Evolutionary conservation across 1,140 invertebrate species (phyloP), one percentile per base, ranked within the genome.

Genomic region (Lepidurus packardi): DNA sequence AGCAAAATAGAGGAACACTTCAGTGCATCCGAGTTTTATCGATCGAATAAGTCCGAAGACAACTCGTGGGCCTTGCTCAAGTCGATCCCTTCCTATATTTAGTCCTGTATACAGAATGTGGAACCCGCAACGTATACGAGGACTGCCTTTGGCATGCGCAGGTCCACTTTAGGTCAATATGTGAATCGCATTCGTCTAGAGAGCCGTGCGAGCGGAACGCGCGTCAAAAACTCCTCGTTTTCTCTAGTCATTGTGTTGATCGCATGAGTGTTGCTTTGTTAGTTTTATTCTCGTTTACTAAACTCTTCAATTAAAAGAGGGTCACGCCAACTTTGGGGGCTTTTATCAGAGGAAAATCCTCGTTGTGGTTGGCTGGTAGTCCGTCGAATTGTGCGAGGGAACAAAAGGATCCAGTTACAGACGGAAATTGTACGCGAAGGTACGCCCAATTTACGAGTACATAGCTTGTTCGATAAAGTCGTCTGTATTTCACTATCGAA

Each of bases 351-450:
- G 53, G 53, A 21, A 16, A 65, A 65, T n/a, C 16, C 6, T 65
- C 53, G 53, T 65, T 65, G 53, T 65, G 53, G 53, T 65, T 65
- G 53, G 53, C 8, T 65, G 21, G 21, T 65, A 13, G 8, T 65
- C 53, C 53, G 13, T 65, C 53, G 53, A 65, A 65, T 65, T 65
- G 53, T 65, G 21, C 53, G 53, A 65, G 16, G 47, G 53, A 65
- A 65, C 53, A 65, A 65, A 65, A 65, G 53, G 53, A 16, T 65
- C 53, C 21, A 65, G 53, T 65, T 65, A 65, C 53, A n/a, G 53
- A 65, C 53, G 53, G 53, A 65, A 65, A 65, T 21, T 65, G 2
- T 65, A 65, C 53, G 8, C 53, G 21, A 65, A 65, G 53, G 53
- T 65, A 65, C 53, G 53, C 53, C 53, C 53, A 13, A 34, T 34